phyloP scores from a whole-genome alignment of 2,113 vertebrate genomes.

The Galeopterus variegatus region DNA sequence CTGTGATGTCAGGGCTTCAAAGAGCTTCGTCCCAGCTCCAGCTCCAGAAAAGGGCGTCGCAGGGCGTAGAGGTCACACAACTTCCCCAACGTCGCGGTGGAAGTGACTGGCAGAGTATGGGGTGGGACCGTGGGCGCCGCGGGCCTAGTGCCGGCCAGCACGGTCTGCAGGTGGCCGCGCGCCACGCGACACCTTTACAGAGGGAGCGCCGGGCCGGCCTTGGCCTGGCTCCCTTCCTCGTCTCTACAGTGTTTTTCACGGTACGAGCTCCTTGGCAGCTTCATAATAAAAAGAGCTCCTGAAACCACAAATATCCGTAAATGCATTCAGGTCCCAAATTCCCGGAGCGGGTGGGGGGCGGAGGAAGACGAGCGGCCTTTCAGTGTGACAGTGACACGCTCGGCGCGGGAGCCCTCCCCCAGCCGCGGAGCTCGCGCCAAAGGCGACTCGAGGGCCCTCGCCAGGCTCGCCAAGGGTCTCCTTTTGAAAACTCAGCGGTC shows the following conservation, averaged over 20 bases:
- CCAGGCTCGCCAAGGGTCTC: neutral
- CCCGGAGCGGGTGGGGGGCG: neutral
- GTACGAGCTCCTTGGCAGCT: constrained; percentile 29
- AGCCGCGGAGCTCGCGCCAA: neutral
- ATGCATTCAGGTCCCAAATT: constrained; percentile 41
- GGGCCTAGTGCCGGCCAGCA: neutral
- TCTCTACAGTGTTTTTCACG: neutral
- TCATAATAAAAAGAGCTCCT: neutral
- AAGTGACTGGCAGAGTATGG: neutral
- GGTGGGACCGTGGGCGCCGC: neutral
- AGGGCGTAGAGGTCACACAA: constrained; percentile 33
- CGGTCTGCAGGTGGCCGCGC: neutral
- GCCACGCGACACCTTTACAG: neutral
- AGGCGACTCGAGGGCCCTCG: neutral
- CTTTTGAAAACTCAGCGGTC: constrained; percentile 41
- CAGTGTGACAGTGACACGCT: neutral
- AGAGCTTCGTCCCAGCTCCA: neutral
- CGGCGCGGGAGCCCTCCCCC: neutral
- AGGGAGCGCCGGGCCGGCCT: neutral
- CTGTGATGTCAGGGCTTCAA: constrained; percentile 64
- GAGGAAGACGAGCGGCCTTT: neutral
- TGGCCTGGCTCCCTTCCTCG: neutral
- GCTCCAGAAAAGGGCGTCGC: constrained; percentile 40
- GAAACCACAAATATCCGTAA: neutral
- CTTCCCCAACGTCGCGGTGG: neutral